Base-by-base conservation (phyloP, 2,797 vertebrate species). In the Rhinella marina region DNA sequence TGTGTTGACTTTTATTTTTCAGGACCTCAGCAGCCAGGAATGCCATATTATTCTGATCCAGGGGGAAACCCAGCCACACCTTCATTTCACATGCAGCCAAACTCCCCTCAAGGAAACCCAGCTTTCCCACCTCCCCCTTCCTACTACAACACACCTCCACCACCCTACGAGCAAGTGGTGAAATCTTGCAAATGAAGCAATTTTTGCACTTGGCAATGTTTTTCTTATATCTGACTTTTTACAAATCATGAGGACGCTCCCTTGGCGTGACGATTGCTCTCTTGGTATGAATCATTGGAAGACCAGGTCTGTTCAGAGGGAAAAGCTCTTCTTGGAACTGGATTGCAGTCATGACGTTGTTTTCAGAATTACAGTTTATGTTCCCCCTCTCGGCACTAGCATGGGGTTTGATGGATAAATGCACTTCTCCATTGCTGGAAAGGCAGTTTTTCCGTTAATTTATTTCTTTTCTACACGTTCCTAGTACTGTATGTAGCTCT, bases 101-200 rank as follows among this genome's bases (percentile, higher is more conserved):
- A 92, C 82, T 94, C 96, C 27, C 91, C 97, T 2, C 97, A 97
- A 79, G 94, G 97, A 92, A 95, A 96, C 92, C 91, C 92, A 0
- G 90, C 95, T 86, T 99, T 97, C 66, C 97, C 98, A 0, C 98
- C 97, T 0, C 98, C 97, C 0, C 98, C 98, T 0, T 98, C 97
- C 82, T 99, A 99, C 93, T 98, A 97, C 95, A 99, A 96, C 94
- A 97, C 98, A 0, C 98, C 98, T 0, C 98, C 97, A 0, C 98
- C 98, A 0, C 94, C 98, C 0, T 99, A 99, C 0, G 97, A 99
- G 92, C 97, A 98, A 93, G 96, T 99, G 90, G 97, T 98, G 92
- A 97, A 96, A 90, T 95, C 94, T 91, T 93, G 93, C n/a, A 97
- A 97, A 88, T 96, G 93, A 93, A 86, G 75, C 85, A 82, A 54